Percentiles rank a stretch among this genome's conserved stretches.
Conservation (phyloP, 1,140 invertebrate genomes). For the Ganaspis sp. region DNA sequence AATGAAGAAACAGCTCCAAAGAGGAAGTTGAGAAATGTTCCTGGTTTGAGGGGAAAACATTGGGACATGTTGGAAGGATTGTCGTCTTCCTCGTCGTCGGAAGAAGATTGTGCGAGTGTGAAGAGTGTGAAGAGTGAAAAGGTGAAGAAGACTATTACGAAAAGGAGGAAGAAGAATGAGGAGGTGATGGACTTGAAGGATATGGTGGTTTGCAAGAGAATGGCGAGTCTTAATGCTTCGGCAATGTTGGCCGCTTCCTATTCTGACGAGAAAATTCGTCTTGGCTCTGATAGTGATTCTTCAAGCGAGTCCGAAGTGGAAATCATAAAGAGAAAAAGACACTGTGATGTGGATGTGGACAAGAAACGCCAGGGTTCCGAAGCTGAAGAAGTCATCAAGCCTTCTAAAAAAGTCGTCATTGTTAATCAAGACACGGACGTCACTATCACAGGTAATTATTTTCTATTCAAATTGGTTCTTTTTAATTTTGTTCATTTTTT, state of each 20-base stretch:
- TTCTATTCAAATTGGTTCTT: too few species aligned
- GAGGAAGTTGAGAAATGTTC: conserved; percentile 82
- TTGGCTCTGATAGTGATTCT: conserved; percentile 77
- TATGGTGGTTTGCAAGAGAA: conserved; percentile 91
- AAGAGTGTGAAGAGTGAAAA: conserved; percentile 73
- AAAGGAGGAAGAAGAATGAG: conserved; percentile 79
- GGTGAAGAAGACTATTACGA: conserved; percentile 64
- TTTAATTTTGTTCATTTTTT: too few species aligned
- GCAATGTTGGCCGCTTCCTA: conserved; percentile 95
- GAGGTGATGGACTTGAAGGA: conserved; percentile 90
- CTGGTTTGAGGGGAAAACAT: conserved; percentile 87
- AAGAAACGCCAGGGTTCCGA: conserved; percentile 76
- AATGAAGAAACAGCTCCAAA: conserved; percentile 68
- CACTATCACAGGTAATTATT: conserved; percentile 83
- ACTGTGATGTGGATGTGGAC: conserved; percentile 77
- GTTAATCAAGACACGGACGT: conserved; percentile 90
- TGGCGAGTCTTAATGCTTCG: conserved; percentile 94
- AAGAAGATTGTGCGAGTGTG: conserved; percentile 74
- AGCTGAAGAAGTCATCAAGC: conserved; percentile 70
- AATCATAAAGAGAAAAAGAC: conserved; percentile 75
- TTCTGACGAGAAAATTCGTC: conserved; percentile 82
- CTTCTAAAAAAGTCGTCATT: conserved; percentile 80
- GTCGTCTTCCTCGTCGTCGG: conserved; percentile 72
- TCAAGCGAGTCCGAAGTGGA: conserved; percentile 76
- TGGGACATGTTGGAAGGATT: conserved; percentile 85